Evolutionary conservation across 2,113 vertebrate genomes (phyloP), one percentile per base, ranked within the genome.

Genomic region (Onychostoma macrolepis): DNA sequence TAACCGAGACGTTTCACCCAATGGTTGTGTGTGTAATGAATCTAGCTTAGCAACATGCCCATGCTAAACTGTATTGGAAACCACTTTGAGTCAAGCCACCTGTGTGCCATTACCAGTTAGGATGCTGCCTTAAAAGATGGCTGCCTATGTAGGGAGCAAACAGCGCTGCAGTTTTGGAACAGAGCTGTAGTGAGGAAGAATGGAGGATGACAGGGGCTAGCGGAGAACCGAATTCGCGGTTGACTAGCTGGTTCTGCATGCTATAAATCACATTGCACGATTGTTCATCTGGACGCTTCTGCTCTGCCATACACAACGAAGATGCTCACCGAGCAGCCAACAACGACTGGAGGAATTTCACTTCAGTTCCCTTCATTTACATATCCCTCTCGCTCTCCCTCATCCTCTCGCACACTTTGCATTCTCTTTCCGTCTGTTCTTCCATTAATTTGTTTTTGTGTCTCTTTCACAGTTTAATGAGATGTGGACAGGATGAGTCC

Each of bases 241-340:
- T 91, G 89, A 90, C 91, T 92, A 90, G 90, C 92, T 81, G 74
- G 74, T 86, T 82, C 88, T 92, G 90, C 91, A 78, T 7, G 87
- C 93, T 93, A 94, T 94, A 94, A 94, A 94, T 95, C 93, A 93
- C 89, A 91, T 92, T 90, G 87, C 91, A 93, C 87, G 91, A 90
- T 87, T 89, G 90, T 92, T 89, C 78, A 90, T 88, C 87, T 90
- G 93, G 88, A 93, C 88, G 87, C 75, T 87, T 58, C 85, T 63
- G 50, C 78, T 84, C 76, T 58, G 80, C 19, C 6, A 56, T 56
- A 21, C 1, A 56, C 17, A 21, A 56, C n/a, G 36, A 65, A 61
- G 28, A 41, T 2, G 63, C 48, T 48, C 50, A 71, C 12, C 50
- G n/a, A 80, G 69, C 74, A 58, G 69, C 74, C 87, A 81, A 69